Evolutionary conservation across 2,888 invertebrate genomes (phyloP), one percentile per base, ranked within the genome.

Genomic region (Linhomoeus sp.): DNA sequence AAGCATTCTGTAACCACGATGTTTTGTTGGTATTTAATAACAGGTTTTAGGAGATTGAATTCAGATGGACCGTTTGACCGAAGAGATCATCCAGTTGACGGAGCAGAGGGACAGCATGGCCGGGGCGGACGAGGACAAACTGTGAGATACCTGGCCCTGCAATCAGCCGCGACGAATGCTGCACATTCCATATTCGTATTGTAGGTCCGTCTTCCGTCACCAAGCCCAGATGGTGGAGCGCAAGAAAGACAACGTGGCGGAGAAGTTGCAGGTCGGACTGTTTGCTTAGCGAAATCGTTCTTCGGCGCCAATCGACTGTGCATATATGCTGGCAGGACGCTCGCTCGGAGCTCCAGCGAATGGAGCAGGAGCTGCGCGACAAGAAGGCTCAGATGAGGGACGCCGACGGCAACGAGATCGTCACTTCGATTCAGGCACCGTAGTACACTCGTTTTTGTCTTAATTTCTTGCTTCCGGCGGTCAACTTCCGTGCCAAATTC

Each of bases 201-300:
- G n/a, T n/a, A n/a, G 29, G 51, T 77, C 79, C 1, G 78, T 84
- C 40, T 85, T 83, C 62, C 73, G 84, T 33, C 84, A 86, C 61
- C 85, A 86, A 63, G 69, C 70, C 49, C 48, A 51, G 17, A 53
- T 55, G 24, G 79, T 84, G 42, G 73, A 77, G 15, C 75, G 81
- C 49, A 82, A 82, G 63, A 85, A 85, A 63, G 79, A 80, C 52
- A 72, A 74, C 19, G 75, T 78, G 36, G 79, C 80, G 0, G 76
- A 77, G 52, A 72, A 75, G 49, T 72, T 82, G 25, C 75, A 77
- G 42, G 19, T 37, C 17, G 9, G n/a, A n/a, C n/a, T n/a, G n/a
- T n/a, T n/a, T n/a, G n/a, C n/a, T n/a, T n/a, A n/a, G n/a, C n/a
- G n/a, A n/a, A n/a, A n/a, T n/a, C n/a, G n/a, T n/a, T n/a, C n/a